Evolutionary conservation across 2,888 invertebrate species (phyloP), one percentile per base, ranked within the genome.

Genomic region (Eudasyphora cyanicolor): DNA sequence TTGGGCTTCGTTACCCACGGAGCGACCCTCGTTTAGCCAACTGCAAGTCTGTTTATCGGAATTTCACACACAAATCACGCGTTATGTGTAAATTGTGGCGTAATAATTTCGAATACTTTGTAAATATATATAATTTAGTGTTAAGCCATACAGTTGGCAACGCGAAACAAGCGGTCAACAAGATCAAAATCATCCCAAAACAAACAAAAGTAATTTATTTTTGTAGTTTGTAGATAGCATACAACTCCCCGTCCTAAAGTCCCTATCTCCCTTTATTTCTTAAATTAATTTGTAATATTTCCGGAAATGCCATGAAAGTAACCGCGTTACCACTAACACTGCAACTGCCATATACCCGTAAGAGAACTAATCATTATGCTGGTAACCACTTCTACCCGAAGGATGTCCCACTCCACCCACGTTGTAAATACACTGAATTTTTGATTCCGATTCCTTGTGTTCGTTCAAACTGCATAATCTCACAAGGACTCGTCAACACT

Each of bases 1-100:
- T 90, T 97, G 97, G 97, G 97, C 97, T 42, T 96, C 96, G 94
- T 95, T 96, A 85, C 95, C 96, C 10, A 95, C 96, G 90, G 97
- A 97, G 90, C 94, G 97, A 88, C 97, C 97, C 10, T 97, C 97
- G 75, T 94, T 97, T 88, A 94, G 95, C 42, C 97, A 97, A 89
- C 93, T 97, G 27, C 95, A 96, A 89, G 95, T 96, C 86, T 97
- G 97, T 92, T 93, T 97, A 29, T 95, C 97, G 90, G 96, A 97
- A 90, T 97, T 97, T 92, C 96, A 96, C 92, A 95, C 96, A 86
- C 97, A 97, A 92, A 94, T 97, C 83, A 97, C 96, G 82, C 94
- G 96, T 94, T 97, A 97, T 92, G 97, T 97, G 89, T 97, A 94
- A 93, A 75, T 35, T 45, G 19, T 19, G 12, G 8, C 38, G 21